Percentiles rank a stretch among this genome's conserved stretches.
Conservation (phyloP, 1,140 invertebrate species). For the Cyphomyrmex costatus region DNA sequence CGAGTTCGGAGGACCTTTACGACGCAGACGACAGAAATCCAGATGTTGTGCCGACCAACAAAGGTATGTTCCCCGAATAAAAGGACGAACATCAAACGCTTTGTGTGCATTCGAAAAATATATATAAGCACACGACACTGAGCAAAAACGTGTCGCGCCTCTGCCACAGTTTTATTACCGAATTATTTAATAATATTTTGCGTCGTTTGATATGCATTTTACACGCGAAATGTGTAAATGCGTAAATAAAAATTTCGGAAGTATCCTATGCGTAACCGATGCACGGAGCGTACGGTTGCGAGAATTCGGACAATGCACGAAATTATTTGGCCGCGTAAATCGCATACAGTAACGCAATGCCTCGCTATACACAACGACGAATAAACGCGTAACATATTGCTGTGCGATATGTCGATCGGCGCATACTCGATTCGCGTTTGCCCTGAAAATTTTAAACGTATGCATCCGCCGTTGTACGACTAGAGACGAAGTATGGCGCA, state of each 20-base stretch:
- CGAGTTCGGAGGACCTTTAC: conserved; percentile 90
- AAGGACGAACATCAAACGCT: background rate
- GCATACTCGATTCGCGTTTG: background rate
- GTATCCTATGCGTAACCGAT: conserved; percentile 9
- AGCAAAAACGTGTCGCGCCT: background rate
- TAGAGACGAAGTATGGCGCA: background rate
- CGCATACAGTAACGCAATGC: background rate
- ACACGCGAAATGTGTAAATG: conserved; percentile 7
- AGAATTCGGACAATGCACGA: conserved; percentile 50
- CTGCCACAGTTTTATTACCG: background rate
- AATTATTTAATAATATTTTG: conserved; percentile 28
- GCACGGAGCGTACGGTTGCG: conserved; percentile 11
- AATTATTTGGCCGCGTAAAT: conserved; percentile 61
- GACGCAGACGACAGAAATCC: conserved; percentile 94
- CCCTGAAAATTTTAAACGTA: conserved; percentile 30
- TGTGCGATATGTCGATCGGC: conserved; percentile 27
- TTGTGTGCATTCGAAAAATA: background rate
- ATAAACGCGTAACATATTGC: background rate
- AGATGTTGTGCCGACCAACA: conserved; percentile 94
- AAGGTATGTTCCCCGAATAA: conserved; percentile 88
- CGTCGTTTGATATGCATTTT: conserved; percentile 7
- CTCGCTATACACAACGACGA: background rate
- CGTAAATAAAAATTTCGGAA: conserved; percentile 48
- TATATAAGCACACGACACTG: too few relatives aligned
- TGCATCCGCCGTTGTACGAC: background rate